Evolutionary conservation across 2,888 invertebrate species (phyloP), one percentile per base, ranked within the genome.

Genomic region (Clistopyga incitator): DNA sequence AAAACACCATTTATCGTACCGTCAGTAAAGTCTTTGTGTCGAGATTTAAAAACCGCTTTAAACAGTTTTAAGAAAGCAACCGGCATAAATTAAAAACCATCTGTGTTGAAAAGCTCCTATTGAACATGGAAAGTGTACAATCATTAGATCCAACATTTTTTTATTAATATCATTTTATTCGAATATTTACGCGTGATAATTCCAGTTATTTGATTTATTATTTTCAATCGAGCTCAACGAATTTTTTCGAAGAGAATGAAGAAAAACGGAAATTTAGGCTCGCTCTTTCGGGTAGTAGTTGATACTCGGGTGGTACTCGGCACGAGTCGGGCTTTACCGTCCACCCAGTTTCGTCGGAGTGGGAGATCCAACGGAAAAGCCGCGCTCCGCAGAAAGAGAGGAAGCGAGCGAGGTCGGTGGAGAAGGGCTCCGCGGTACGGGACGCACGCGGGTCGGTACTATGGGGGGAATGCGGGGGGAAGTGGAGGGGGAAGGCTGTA

Each of bases 391-490:
- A 18, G 65, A 74, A 72, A 20, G 77, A 68, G 64, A 59, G n/a
- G 64, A 59, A 71, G 68, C 45, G 59, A 42, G 8, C 11, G 47
- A 47, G 18, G 50, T 50, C n/a, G n/a, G 6, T 10, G 38, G 76
- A 38, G 38, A 38, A 38, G 56, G 64, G 59, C 38, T 47, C n/a
- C 25, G 15, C 64, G 15, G 61, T 11, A 64, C 52, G n/a, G 8
- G 45, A 23, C 23, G 75, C 71, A 47, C 65, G 70, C 52, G 59
- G 59, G 68, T 34, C 56, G 38, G 65, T 70, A 81, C 71, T 70
- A 81, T 65, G 50, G 67, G 82, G 78, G 38, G 81, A 23, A 81
- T 38, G 52, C 70, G 79, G 59, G 77, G 67, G 75, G 79, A 78
- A 10, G 52, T 70, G 79, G 59, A 75, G 67, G 75, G 79, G 76